These are phyloP conservation scores for Glaucidium brasilianum DNA, from an alignment of 2,113 vertebrate genomes.

Conservation along the genomic window DNA sequence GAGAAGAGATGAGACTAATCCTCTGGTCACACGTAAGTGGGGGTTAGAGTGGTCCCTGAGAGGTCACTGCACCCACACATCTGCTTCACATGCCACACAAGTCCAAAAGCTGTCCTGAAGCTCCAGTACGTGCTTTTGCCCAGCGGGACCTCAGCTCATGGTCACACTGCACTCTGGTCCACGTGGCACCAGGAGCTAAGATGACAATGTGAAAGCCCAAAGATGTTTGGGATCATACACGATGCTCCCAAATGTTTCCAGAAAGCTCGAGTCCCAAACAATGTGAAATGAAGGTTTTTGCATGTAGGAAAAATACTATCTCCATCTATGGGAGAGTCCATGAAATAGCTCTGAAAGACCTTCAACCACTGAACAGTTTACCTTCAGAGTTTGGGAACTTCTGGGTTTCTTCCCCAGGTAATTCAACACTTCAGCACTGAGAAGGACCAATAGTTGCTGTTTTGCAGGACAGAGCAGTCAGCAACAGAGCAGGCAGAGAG, in stretches of 20 bases:
- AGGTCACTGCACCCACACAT: background rate
- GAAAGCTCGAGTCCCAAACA: background rate
- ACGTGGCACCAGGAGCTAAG: background rate
- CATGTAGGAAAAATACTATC: background rate
- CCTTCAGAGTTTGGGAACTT: background rate
- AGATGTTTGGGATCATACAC: background rate
- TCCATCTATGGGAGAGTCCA: constrained; percentile 19
- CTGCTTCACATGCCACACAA: accelerated
- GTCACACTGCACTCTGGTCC: background rate
- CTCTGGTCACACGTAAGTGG: accelerated
- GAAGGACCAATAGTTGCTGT: background rate
- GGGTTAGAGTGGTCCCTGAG: background rate
- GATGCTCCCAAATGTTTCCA: background rate
- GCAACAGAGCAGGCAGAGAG: background rate
- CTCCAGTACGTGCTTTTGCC: background rate
- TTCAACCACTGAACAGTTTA: background rate
- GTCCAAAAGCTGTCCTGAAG: background rate
- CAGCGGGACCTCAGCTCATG: background rate
- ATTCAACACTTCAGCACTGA: background rate
- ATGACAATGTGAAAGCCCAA: background rate
- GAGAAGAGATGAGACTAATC: background rate
- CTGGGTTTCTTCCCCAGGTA: background rate
- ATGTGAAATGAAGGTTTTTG: background rate
- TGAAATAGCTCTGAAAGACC: constrained; percentile 10
- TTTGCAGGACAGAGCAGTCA: background rate